Conservation (phyloP, 2,888 invertebrate species). For the Dexiosoma caninum region DNA sequence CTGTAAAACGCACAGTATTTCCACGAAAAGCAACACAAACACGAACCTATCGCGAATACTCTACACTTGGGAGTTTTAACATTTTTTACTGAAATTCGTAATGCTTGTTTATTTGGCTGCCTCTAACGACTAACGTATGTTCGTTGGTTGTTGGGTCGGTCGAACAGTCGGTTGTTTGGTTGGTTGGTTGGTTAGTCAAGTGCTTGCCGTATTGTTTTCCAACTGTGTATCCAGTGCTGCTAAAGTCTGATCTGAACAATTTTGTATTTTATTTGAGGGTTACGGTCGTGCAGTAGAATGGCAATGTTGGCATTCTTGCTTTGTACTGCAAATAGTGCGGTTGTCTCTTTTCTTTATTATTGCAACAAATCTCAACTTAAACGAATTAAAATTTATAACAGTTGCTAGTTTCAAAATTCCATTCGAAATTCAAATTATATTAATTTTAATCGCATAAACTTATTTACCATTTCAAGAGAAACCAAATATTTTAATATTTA, state of each 20-base stretch:
- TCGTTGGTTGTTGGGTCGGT: too few species aligned
- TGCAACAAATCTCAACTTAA: slow-evolving; percentile 37
- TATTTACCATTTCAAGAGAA: too few species aligned
- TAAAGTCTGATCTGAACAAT: slow-evolving; percentile 31
- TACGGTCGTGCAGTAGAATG: slow-evolving; percentile 62
- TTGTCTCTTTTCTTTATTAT: slow-evolving; percentile 69
- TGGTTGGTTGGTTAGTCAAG: not conserved
- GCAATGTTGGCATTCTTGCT: slow-evolving; percentile 78
- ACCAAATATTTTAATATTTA: not conserved
- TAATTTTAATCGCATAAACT: not conserved
- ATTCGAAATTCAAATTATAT: slow-evolving; percentile 20
- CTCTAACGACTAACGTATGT: not conserved
- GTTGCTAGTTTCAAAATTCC: slow-evolving; percentile 40
- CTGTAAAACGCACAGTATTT: slow-evolving; percentile 35
- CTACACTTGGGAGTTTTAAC: slow-evolving; percentile 31
- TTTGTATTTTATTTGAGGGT: slow-evolving; percentile 41
- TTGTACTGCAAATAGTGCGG: slow-evolving; percentile 77
- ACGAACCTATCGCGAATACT: not conserved
- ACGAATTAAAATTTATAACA: slow-evolving; percentile 18
- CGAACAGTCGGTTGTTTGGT: not conserved
- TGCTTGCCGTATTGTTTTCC: slow-evolving; percentile 35
- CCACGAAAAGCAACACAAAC: slow-evolving; percentile 23
- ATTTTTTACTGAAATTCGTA: slow-evolving; percentile 22
- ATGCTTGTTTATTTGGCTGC: not conserved
- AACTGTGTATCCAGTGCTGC: slow-evolving; percentile 42